Percentiles rank a stretch among this genome's conserved stretches.
Evolutionary conservation across 2,797 vertebrate genomes (phyloP).

Genomic region (Tiaroga cobitis): DNA sequence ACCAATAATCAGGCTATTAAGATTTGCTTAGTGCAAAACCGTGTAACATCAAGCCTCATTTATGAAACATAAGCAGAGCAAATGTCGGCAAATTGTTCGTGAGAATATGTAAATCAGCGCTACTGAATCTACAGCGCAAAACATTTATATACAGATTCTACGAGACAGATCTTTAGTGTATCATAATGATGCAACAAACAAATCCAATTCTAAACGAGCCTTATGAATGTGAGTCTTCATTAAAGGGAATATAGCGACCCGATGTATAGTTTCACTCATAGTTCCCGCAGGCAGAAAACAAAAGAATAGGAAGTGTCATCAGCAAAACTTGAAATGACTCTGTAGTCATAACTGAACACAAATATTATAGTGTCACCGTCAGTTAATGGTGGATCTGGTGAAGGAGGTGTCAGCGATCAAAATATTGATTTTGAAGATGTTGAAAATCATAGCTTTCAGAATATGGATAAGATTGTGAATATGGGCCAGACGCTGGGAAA

Average conservation of each 20-base stretch:
- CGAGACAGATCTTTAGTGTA: not conserved
- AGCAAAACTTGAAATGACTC: not conserved
- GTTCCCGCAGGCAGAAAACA: not conserved
- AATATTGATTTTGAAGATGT: not conserved
- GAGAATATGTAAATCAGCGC: not conserved
- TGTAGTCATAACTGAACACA: too few relatives aligned
- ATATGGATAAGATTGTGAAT: not conserved
- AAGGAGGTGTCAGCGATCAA: not conserved
- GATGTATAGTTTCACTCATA: not conserved
- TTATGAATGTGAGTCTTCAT: not conserved
- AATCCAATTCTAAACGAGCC: not conserved
- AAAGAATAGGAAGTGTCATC: not conserved
- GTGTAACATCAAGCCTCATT: conserved; percentile 4
- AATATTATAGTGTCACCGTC: not conserved
- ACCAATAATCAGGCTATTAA: conserved; percentile 40
- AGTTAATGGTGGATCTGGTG: not conserved
- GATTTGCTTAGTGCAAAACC: conserved; percentile 3
- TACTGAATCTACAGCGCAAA: not conserved
- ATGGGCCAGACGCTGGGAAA: too few relatives aligned
- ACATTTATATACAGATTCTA: not conserved
- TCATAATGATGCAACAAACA: not conserved
- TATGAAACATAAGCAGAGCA: conserved; percentile 4
- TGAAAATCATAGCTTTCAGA: not conserved
- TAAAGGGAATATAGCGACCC: not conserved
- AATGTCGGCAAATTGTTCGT: not conserved